Conservation (phyloP, 2,797 vertebrate genomes). For the Artibeus lituratus region DNA sequence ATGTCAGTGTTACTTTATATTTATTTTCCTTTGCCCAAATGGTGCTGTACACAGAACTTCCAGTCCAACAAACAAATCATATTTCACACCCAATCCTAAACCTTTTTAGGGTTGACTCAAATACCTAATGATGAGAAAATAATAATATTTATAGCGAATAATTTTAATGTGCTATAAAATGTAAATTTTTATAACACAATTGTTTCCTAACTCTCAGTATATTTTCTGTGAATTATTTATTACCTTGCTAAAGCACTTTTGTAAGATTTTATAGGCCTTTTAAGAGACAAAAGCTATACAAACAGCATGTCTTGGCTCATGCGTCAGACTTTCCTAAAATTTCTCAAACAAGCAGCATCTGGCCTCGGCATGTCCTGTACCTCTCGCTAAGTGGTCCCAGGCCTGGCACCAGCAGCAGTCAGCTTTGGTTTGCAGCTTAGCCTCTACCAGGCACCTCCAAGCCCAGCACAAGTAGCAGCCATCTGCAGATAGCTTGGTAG, state of each 20-base stretch:
- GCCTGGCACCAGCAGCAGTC: background rate
- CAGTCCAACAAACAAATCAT: background rate
- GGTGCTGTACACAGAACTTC: background rate
- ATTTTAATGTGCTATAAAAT: background rate
- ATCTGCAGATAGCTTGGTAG: background rate
- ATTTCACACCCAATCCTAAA: background rate
- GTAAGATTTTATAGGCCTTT: background rate
- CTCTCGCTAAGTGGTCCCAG: background rate
- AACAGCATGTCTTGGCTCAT: background rate
- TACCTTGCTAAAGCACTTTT: slow-evolving; percentile 13
- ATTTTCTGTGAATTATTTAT: background rate
- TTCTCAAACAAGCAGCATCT: background rate
- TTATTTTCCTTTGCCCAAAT: background rate
- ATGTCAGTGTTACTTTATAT: slow-evolving; percentile 37
- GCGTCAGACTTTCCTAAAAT: background rate
- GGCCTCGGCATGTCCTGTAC: background rate
- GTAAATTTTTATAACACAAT: background rate
- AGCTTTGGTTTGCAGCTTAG: background rate
- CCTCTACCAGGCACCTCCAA: background rate
- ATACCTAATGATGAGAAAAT: background rate
- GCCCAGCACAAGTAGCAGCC: background rate
- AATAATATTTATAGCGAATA: background rate
- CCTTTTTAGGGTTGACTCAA: background rate
- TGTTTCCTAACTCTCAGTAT: background rate
- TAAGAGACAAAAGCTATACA: background rate